Conservation (phyloP, 2,113 vertebrate species). For the Trinectes maculatus region DNA sequence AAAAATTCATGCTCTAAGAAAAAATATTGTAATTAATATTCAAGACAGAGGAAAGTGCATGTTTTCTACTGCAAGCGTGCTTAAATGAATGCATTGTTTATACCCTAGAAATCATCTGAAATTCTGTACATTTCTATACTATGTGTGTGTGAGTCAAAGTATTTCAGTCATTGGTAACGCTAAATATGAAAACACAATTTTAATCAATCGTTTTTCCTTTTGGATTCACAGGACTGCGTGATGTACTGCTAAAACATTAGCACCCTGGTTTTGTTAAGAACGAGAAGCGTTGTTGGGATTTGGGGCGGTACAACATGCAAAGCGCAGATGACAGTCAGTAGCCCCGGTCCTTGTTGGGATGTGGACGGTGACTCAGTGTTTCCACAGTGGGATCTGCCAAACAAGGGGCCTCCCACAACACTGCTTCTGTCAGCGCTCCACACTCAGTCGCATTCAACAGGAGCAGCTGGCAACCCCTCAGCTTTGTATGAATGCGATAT, state of each 20-base stretch:
- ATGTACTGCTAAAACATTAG: background rate
- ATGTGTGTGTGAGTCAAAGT: too few relatives aligned
- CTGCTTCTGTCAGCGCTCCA: constrained; percentile 53
- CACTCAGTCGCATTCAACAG: constrained; percentile 28
- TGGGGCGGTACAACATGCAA: constrained; percentile 3
- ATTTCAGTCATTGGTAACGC: too few relatives aligned
- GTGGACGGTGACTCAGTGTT: constrained; percentile 68
- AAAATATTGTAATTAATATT: too few relatives aligned
- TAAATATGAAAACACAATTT: too few relatives aligned
- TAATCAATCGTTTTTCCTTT: too few relatives aligned
- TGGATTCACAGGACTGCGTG: background rate
- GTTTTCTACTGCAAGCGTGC: too few relatives aligned
- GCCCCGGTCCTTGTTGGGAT: constrained; percentile 40
- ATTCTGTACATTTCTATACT: too few relatives aligned
- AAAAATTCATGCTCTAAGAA: background rate
- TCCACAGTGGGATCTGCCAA: constrained; percentile 59
- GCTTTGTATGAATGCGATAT: constrained; percentile 33
- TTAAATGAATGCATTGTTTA: background rate
- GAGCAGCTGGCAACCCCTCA: constrained; percentile 42
- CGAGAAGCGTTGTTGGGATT: background rate
- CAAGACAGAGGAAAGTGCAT: too few relatives aligned
- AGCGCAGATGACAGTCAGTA: constrained; percentile 22
- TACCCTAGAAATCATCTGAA: background rate
- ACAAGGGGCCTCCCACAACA: constrained; percentile 55
- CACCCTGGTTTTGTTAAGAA: constrained; percentile 1